Percentiles rank a stretch among this genome's conserved stretches.
These are phyloP conservation scores for Tyto alba DNA, from an alignment of 2,113 vertebrate genomes.

Conservation along the genomic window DNA sequence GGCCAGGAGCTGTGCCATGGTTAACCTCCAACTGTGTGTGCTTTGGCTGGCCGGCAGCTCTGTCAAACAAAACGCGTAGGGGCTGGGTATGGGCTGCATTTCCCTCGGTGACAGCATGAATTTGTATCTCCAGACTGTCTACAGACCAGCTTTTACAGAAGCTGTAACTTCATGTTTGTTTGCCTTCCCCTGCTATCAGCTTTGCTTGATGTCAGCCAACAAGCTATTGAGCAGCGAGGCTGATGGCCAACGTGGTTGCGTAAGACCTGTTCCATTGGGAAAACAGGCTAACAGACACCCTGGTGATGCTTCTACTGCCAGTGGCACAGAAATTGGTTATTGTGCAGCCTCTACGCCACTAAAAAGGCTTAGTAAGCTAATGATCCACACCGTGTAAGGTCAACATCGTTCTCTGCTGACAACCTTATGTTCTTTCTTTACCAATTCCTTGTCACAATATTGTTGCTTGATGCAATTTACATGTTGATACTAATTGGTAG, in stretches of 20 bases:
- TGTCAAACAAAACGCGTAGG: accelerated
- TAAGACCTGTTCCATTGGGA: background rate
- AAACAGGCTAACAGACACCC: background rate
- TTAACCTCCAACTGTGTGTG: background rate
- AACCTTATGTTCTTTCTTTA: background rate
- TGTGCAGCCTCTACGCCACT: background rate
- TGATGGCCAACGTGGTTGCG: background rate
- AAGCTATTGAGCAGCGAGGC: background rate
- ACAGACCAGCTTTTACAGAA: background rate
- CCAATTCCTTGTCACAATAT: background rate
- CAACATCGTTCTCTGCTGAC: background rate
- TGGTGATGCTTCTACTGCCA: background rate
- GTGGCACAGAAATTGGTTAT: background rate
- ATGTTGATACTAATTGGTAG: background rate
- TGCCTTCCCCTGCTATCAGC: background rate
- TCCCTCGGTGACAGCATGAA: accelerated
- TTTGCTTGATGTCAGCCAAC: background rate
- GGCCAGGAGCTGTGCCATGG: background rate
- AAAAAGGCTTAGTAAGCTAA: background rate
- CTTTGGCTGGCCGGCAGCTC: background rate
- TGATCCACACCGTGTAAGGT: background rate
- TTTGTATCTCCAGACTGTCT: background rate
- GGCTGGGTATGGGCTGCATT: background rate
- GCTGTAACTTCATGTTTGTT: background rate
- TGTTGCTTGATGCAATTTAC: background rate